Base-by-base conservation (phyloP, 2,888 invertebrate species). In the Galerucella calmariensis region DNA sequence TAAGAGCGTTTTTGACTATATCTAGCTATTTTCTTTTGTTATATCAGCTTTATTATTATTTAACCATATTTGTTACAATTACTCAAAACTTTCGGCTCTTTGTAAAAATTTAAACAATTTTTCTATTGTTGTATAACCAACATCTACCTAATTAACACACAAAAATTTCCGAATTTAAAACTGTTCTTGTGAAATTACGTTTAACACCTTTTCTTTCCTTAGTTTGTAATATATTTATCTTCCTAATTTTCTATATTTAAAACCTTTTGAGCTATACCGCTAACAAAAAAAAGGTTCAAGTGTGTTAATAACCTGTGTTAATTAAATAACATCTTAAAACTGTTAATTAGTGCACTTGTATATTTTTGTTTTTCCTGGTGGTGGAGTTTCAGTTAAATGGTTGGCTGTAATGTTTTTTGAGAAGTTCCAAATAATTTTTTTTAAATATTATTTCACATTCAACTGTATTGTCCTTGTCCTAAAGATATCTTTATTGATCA, bases 221-320 rank as follows among this genome's bases (percentile, higher is more conserved):
- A 44, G 24, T 48, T 61, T 46, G 61, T 59, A 53, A 66, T 46
- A 66, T 81, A 79, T 82, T 82, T 82, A 78, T 78, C 74, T 67
- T 79, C 72, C 79, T 78, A 79, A 80, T 81, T 80, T 77, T 76
- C 79, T 77, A 73, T 74, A 75, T 79, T 79, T 79, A 79, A 79
- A 80, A 79, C 73, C 78, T 81, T 81, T 82, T 82, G 80, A 81
- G 77, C 77, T 73, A 75, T 79, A 81, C 80, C 79, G 78, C 72
- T 75, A 79, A 80, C 78, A 81, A 80, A 48, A 14, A 82, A 82
- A 81, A 77, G 76, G 82, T 82, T 82, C 80, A 81, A 81, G 79
- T 79, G 78, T 79, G 81, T 81, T 83, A 83, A 83, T 83, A 83
- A 83, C 61, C 44, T 53, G 65, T 58, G 70, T 70, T 70, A 70